phyloP scores from a whole-genome alignment of 1,140 invertebrate genomes.

The Drosophila nasuta region DNA sequence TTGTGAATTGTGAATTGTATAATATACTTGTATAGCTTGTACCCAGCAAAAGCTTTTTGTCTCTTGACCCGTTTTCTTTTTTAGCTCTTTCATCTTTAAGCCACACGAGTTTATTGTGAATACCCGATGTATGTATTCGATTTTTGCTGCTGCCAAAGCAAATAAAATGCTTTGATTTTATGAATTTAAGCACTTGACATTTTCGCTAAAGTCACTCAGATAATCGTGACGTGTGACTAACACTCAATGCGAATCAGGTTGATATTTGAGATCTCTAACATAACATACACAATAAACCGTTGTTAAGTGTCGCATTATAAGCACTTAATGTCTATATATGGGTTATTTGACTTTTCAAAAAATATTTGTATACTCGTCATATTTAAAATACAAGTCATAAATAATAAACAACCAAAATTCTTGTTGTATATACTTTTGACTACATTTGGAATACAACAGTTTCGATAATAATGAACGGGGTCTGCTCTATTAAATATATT shows the following conservation, averaged over 20 bases:
- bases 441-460: not conserved
- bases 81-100: conserved; percentile 20
- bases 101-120: conserved; percentile 36
- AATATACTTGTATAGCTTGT: conserved; percentile 51
- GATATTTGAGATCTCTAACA: conserved; percentile 10
- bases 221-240: conserved; percentile 37
- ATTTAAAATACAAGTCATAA: not conserved
- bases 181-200: conserved; percentile 48
- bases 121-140: not conserved
- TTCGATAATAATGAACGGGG: not conserved
- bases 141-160: conserved; percentile 21
- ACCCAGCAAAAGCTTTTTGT: conserved; percentile 40
- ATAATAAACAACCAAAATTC: not conserved
- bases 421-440: not conserved
- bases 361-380: not conserved
- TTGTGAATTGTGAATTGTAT: conserved; percentile 40
- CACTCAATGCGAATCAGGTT: conserved; percentile 8
- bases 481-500: no score
- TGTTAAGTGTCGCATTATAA: conserved; percentile 15
- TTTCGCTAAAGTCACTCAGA: conserved; percentile 7
- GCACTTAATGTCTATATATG: conserved; percentile 7
- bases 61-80: conserved; percentile 46
- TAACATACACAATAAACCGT: conserved; percentile 1
- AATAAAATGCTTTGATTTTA: conserved; percentile 36
- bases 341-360: conserved; percentile 9